Evolutionary conservation across 2,113 vertebrate genomes (phyloP), one percentile per base, ranked within the genome.

Genomic region (Ptychochromis oligacanthus): DNA sequence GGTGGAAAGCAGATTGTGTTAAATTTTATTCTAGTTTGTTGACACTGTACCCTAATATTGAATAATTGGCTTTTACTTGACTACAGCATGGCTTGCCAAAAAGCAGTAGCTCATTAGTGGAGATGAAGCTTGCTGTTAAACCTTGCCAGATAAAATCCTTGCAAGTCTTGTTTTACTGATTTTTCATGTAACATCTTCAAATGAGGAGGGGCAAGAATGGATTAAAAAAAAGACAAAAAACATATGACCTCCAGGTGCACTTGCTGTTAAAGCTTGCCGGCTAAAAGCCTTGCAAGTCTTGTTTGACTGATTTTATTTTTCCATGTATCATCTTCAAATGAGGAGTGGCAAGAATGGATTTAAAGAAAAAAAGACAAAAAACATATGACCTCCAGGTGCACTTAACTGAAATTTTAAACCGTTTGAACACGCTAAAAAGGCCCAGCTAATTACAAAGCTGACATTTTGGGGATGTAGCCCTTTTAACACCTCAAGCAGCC

Each of bases 381-480:
- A 8, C 7, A 13, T 9, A 8, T 9, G 22, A 57, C 3, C 56
- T 34, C 17, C 49, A 22, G 17, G 7, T 76, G 17, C 7, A 36
- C 58, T 67, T 2, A 67, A 40, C 28, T 34, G 13, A 46, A 52
- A 61, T 77, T 81, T 72, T 5, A 62, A 58, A 72, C 15, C 13
- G 56, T 28, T 26, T 56, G 28, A 61, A 65, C 58, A 58, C 22
- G 24, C 4, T 54, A 5, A 40, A 83, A 78, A 34, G 3, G 12
- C 9, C 3, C 12, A 4, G 31, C 34, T 72, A 34, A 84, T 74
- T 26, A 57, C 18, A 61, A 34, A 31, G n/a, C 6, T 74, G 76
- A 65, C 70, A 84, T 82, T 85, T 86, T 74, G 18, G n/a, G 78
- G 10, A 57, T 11, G 65, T 31, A 36, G 54, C n/a, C 12, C 8